These are phyloP conservation scores for Zygogramma bicolorata DNA, from an alignment of 2,888 invertebrate genomes.

Conservation along the genomic window DNA sequence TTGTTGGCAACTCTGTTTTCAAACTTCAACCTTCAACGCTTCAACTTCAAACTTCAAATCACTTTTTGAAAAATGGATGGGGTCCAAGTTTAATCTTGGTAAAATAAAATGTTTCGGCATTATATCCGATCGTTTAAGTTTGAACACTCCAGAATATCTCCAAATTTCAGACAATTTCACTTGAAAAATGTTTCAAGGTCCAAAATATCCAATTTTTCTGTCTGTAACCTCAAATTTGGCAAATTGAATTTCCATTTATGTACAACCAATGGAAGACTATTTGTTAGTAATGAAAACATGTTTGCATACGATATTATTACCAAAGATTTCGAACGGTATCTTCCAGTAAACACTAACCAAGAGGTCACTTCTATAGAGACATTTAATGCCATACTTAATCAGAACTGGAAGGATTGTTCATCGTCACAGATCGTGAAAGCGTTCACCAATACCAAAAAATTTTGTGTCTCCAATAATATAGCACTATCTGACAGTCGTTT, in stretches of 20 bases:
- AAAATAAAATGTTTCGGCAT: not conserved
- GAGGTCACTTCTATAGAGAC: constrained; percentile 18
- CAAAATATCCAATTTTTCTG: not conserved
- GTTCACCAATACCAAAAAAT: constrained; percentile 56
- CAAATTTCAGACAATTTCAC: not conserved
- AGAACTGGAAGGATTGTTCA: constrained; percentile 53
- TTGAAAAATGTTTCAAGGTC: not conserved
- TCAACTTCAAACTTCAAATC: not conserved
- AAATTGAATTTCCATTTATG: constrained; percentile 10
- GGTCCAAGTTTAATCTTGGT: not conserved
- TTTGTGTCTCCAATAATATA: constrained; percentile 56
- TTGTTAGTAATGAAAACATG: constrained; percentile 33
- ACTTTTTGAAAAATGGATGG: too few species aligned
- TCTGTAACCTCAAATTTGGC: constrained; percentile 19
- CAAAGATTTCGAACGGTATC: constrained; percentile 13
- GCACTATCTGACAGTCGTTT: constrained; percentile 59
- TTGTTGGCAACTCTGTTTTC: too few species aligned
- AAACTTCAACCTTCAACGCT: too few species aligned
- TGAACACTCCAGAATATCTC: not conserved
- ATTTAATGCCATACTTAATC: constrained; percentile 42
- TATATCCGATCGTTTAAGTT: not conserved
- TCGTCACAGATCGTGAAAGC: constrained; percentile 58
- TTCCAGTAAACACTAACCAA: not conserved
- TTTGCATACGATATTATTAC: constrained; percentile 39
- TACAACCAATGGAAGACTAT: constrained; percentile 11